A percentile compares a stretch with the other conserved stretches of the same genome.
Conservation (phyloP, 1,140 invertebrate species). For the Hormaphis cornu region DNA sequence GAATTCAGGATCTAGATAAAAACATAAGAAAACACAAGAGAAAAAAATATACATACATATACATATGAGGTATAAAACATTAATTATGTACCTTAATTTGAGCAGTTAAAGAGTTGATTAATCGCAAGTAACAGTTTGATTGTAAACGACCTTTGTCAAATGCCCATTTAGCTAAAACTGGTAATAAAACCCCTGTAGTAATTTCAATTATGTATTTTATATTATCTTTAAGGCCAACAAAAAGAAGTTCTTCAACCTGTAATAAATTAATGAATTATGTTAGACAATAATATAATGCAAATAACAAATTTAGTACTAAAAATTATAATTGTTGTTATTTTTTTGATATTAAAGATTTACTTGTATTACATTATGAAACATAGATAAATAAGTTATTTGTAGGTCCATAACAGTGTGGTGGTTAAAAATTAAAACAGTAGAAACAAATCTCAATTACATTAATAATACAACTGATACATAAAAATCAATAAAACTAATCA, state of each 20-base stretch:
- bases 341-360: too few species aligned
- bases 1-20: background rate
- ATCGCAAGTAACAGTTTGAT: constrained; percentile 42
- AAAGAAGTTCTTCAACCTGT: constrained; percentile 51
- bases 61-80: too few species aligned
- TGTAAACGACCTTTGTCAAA: constrained; percentile 48
- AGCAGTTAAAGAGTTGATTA: constrained; percentile 35
- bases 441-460: too few species aligned
- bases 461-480: too few species aligned
- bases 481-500: too few species aligned
- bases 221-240: constrained; percentile 48
- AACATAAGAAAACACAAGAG: background rate
- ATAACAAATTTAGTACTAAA: too few species aligned
- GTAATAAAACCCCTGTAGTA: constrained; percentile 45
- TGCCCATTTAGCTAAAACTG: constrained; percentile 56
- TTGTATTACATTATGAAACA: too few species aligned
- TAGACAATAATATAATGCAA: too few species aligned
- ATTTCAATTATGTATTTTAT: constrained; percentile 47
- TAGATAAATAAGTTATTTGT: too few species aligned
- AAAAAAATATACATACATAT: background rate
- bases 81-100: constrained; percentile 34
- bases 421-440: too few species aligned
- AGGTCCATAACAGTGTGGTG: too few species aligned
- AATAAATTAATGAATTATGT: constrained; percentile 33
- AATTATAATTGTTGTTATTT: too few species aligned